Conservation (phyloP, 2,888 invertebrate species). For the Nasonia oneida region DNA sequence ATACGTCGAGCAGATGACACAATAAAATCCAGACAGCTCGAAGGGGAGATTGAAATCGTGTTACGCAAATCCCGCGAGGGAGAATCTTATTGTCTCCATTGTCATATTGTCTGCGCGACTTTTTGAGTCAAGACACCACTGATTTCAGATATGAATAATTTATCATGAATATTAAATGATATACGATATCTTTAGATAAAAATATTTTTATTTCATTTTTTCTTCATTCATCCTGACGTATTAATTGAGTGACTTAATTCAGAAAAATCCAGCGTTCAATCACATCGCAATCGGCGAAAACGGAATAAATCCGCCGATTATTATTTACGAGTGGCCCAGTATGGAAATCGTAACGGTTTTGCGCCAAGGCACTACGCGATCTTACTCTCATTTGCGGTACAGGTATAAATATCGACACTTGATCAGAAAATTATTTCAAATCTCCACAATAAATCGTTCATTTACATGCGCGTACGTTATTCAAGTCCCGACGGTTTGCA, state of each 20-base stretch:
- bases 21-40: neutral
- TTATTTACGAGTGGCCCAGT: slow-evolving; percentile 91
- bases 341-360: slow-evolving; percentile 88
- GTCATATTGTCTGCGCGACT: neutral
- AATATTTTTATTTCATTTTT: neutral
- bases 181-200: neutral
- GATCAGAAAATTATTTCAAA: neutral
- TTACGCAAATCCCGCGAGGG: neutral
- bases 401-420: slow-evolving; percentile 81
- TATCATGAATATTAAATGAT: neutral
- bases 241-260: neutral
- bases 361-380: slow-evolving; percentile 86
- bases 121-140: neutral
- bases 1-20: neutral
- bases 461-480: slow-evolving; percentile 49
- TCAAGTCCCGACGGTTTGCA: slow-evolving; percentile 89
- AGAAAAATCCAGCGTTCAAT: slow-evolving; percentile 84
- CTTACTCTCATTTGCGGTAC: slow-evolving; percentile 87
- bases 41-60: slow-evolving; percentile 12
- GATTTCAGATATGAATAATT: neutral
- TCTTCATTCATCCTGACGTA: neutral
- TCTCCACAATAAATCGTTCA: too few species aligned
- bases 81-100: neutral
- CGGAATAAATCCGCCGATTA: slow-evolving; percentile 86
- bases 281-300: slow-evolving; percentile 94